A percentile compares a stretch with the other conserved stretches of the same genome.
Evolutionary conservation across 64 coral and sea anemone genomes (phyloP).

Genomic region (Stichodactyla mertensii): DNA sequence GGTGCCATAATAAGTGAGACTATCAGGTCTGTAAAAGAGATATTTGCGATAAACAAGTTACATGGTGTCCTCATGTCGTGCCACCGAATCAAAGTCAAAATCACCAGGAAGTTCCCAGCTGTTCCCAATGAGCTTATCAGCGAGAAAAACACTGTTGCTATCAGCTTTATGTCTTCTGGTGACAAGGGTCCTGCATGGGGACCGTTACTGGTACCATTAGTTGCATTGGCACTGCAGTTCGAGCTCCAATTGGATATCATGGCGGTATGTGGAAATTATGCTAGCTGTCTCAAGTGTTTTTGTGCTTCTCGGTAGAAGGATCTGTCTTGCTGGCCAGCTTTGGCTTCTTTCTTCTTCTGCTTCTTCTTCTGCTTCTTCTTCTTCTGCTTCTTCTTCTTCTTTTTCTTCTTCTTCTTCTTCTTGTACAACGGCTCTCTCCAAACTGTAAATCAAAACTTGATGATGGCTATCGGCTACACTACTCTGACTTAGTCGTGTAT

Average conservation of each 20-base stretch:
- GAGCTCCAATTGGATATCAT: neutral
- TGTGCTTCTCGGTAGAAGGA: neutral
- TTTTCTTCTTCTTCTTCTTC: too few relatives aligned
- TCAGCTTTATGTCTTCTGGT: constrained; percentile 17
- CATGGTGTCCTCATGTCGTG: constrained; percentile 55
- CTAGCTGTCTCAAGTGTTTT: neutral
- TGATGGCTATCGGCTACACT: neutral
- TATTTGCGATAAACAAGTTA: constrained; percentile 57
- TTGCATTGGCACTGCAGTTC: neutral
- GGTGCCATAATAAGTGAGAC: constrained; percentile 49
- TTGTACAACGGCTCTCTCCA: neutral
- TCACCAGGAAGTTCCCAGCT: constrained; percentile 47
- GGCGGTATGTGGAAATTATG: neutral
- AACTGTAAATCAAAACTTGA: neutral
- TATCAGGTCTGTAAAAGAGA: constrained; percentile 45
- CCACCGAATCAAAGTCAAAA: constrained; percentile 42
- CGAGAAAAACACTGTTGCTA: constrained; percentile 40
- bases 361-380: too few relatives aligned
- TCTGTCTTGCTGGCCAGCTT: neutral
- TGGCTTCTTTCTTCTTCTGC: neutral
- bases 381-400: neutral
- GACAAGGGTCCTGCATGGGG: neutral
- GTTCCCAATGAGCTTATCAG: constrained; percentile 36
- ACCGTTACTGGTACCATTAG: neutral
- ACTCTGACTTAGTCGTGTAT: neutral